Conservation (phyloP, 2,888 invertebrate species). For the Lasioglossum pauxillum region DNA sequence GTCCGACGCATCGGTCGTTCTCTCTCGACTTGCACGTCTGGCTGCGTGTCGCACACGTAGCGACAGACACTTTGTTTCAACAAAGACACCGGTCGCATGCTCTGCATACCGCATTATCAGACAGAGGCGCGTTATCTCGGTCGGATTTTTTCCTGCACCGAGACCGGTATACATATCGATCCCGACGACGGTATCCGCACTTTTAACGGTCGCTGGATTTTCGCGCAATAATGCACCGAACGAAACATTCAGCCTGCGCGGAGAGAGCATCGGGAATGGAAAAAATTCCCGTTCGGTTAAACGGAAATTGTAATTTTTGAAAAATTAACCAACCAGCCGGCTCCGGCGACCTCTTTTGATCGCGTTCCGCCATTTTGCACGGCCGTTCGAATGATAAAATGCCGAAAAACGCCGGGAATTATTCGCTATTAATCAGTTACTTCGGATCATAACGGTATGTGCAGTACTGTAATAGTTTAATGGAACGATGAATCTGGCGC, state of each 20-base stretch:
- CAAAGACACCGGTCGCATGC: conserved; percentile 27
- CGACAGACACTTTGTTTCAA: conserved; percentile 40
- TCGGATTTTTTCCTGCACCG: conserved; percentile 17
- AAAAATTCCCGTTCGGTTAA: background rate
- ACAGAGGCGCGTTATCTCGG: conserved; percentile 26
- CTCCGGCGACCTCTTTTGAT: background rate
- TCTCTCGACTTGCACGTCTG: conserved; percentile 50
- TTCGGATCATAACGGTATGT: background rate
- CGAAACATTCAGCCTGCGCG: background rate
- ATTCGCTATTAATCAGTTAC: background rate
- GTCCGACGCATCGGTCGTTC: conserved; percentile 60
- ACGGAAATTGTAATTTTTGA: background rate
- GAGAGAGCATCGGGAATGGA: background rate
- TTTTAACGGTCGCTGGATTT: conserved; percentile 27
- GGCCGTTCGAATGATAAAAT: background rate
- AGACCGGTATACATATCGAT: conserved; percentile 40
- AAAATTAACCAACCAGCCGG: background rate
- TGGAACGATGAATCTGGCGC: conserved; percentile 9
- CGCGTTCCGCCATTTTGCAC: background rate
- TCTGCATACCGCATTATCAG: conserved; percentile 15
- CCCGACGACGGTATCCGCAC: background rate
- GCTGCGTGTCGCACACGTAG: conserved; percentile 36
- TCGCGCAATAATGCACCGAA: conserved; percentile 21
- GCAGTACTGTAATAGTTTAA: conserved; percentile 8
- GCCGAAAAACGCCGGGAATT: background rate